Evolutionary conservation across 2,888 invertebrate species (phyloP).

Genomic region (Tolmerus cingulatus): DNA sequence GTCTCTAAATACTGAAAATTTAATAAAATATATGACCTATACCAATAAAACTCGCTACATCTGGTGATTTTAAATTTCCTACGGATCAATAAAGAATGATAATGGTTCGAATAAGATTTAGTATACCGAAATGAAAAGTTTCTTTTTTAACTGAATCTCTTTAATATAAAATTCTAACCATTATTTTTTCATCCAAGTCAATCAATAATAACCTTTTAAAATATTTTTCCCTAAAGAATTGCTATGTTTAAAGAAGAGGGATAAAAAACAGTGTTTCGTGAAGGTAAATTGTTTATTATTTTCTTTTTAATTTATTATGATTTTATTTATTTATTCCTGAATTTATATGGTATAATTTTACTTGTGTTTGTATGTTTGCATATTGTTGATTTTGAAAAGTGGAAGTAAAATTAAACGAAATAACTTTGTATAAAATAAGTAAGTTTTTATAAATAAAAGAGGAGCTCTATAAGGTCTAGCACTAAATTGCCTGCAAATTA

Average conservation of each 20-base stretch:
- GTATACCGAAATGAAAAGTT: too few relatives aligned
- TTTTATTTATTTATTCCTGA: neutral
- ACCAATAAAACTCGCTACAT: too few relatives aligned
- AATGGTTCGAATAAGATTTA: too few relatives aligned
- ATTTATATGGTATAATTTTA: neutral
- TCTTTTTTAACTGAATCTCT: too few relatives aligned
- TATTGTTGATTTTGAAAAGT: neutral
- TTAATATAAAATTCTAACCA: too few relatives aligned
- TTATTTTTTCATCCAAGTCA: too few relatives aligned
- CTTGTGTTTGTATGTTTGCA: neutral
- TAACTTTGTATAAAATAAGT: neutral
- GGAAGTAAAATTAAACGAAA: neutral
- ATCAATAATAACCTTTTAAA: too few relatives aligned
- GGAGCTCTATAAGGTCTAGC: neutral
- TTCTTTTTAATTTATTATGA: neutral
- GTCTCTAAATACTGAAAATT: too few relatives aligned
- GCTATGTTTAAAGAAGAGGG: neutral
- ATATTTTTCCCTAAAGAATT: neutral
- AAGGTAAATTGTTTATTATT: neutral
- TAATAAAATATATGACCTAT: too few relatives aligned
- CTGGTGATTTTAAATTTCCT: too few relatives aligned
- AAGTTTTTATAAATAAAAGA: neutral
- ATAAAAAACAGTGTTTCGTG: neutral
- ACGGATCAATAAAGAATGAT: too few relatives aligned
- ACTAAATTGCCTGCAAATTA: constrained; percentile 35